phyloP scores from a whole-genome alignment of 2,113 vertebrate genomes.

The Neolamprologus hecqui region DNA sequence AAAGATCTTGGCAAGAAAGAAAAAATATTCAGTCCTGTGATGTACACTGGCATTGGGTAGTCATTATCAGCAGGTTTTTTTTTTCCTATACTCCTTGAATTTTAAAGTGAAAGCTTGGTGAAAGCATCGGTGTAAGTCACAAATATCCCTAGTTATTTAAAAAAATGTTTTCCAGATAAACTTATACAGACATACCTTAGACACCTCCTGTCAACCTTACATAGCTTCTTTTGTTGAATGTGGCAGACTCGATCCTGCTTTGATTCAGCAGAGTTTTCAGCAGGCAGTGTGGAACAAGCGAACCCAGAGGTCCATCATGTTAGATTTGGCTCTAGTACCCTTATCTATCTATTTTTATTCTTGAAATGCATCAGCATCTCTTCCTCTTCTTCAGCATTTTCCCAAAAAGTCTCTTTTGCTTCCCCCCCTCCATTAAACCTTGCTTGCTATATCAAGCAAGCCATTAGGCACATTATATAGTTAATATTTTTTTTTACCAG shows the following conservation, averaged over 20 bases:
- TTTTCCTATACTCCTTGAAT: neutral
- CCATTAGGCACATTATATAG: neutral
- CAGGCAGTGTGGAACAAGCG: neutral
- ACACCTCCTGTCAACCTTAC: neutral
- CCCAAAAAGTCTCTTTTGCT: neutral
- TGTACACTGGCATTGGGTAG: neutral
- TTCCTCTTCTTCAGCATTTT: neutral
- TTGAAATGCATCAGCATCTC: neutral
- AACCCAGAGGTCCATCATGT: slow-evolving; percentile 31
- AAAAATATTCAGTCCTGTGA: neutral
- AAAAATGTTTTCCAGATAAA: neutral
- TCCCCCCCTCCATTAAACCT: neutral
- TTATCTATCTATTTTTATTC: slow-evolving; percentile 1
- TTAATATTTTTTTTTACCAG: neutral
- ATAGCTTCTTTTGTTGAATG: slow-evolving; percentile 11
- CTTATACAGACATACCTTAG: neutral
- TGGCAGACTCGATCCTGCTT: neutral
- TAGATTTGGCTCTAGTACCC: slow-evolving; percentile 15
- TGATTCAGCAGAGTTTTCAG: neutral
- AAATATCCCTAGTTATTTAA: neutral
- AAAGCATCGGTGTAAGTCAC: neutral
- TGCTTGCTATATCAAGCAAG: neutral
- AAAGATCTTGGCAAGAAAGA: neutral
- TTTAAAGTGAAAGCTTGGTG: neutral
- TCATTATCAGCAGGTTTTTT: neutral